phyloP scores from a whole-genome alignment of 2,888 invertebrate genomes.

The Aphidius colemani region DNA sequence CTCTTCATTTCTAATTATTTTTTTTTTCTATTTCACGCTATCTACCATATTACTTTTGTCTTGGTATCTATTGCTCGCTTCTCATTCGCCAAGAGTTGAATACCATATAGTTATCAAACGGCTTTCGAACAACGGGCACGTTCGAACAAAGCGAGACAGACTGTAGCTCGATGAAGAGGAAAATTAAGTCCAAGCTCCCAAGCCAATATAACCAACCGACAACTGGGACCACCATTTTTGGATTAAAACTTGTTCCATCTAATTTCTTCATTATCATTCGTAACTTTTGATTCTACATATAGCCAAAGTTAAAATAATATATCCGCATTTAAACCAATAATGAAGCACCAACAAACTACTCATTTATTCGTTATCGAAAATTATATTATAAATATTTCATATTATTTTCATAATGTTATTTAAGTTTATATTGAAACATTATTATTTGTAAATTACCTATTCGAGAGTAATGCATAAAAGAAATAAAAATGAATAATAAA shows the following conservation, averaged over 20 bases:
- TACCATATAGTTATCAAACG: too few species aligned
- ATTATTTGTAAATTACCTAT: too few species aligned
- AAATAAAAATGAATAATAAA: too few species aligned
- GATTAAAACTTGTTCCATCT: not conserved
- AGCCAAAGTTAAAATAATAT: too few species aligned
- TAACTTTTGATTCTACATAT: not conserved
- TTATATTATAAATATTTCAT: too few species aligned
- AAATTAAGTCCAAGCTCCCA: slow-evolving; percentile 25
- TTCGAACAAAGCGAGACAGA: slow-evolving; percentile 21
- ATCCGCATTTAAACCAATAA: too few species aligned
- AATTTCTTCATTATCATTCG: not conserved
- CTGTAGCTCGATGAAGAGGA: slow-evolving; percentile 22
- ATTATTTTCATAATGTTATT: too few species aligned
- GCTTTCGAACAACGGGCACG: slow-evolving; percentile 26
- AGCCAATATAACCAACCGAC: slow-evolving; percentile 3
- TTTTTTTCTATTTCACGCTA: not conserved
- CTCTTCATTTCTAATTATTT: not conserved
- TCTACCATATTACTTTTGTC: not conserved
- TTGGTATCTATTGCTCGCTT: not conserved
- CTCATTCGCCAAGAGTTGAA: not conserved
- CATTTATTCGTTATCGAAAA: too few species aligned
- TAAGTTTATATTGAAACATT: too few species aligned
- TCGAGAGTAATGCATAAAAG: not conserved
- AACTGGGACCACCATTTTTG: not conserved
- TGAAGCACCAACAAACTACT: too few species aligned